Percentiles rank a stretch among this genome's conserved stretches.
phyloP scores from a whole-genome alignment of 2,797 vertebrate species.

The Cottoperca gobio region DNA sequence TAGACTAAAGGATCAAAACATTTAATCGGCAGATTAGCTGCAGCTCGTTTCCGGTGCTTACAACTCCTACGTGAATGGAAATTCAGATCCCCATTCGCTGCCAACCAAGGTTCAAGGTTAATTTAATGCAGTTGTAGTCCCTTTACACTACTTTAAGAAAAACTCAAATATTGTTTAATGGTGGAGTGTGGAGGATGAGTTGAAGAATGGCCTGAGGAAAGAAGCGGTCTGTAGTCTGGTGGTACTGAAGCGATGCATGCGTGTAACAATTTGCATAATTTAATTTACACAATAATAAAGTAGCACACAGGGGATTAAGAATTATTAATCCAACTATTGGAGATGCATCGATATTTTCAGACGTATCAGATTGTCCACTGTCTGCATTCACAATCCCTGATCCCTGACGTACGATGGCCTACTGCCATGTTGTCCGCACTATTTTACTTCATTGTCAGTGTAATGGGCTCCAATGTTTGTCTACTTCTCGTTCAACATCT shows the following conservation, averaged over 20 bases:
- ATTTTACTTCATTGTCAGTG: conserved; percentile 13
- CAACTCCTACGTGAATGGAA: not conserved
- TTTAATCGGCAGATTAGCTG: too few relatives aligned
- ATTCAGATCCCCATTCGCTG: not conserved
- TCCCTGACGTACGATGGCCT: not conserved
- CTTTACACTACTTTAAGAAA: too few relatives aligned
- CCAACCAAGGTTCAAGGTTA: too few relatives aligned
- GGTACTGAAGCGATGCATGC: too few relatives aligned
- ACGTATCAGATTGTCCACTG: not conserved
- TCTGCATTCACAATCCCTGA: conserved; percentile 16
- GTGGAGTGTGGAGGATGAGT: too few relatives aligned
- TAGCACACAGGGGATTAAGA: conserved; percentile 1
- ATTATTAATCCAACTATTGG: not conserved
- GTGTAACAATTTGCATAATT: not conserved
- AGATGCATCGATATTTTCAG: too few relatives aligned
- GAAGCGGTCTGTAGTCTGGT: too few relatives aligned
- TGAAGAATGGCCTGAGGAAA: too few relatives aligned
- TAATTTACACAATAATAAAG: not conserved
- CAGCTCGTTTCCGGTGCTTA: not conserved
- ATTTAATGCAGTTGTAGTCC: too few relatives aligned
- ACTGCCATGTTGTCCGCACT: conserved; percentile 11
- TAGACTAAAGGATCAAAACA: not conserved
- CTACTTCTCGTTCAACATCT: conserved; percentile 22
- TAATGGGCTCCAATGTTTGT: not conserved
- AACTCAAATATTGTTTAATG: too few relatives aligned